Evolutionary conservation across 2,888 invertebrate species (phyloP), one percentile per base, ranked within the genome.

Genomic region (Melieria picta): DNA sequence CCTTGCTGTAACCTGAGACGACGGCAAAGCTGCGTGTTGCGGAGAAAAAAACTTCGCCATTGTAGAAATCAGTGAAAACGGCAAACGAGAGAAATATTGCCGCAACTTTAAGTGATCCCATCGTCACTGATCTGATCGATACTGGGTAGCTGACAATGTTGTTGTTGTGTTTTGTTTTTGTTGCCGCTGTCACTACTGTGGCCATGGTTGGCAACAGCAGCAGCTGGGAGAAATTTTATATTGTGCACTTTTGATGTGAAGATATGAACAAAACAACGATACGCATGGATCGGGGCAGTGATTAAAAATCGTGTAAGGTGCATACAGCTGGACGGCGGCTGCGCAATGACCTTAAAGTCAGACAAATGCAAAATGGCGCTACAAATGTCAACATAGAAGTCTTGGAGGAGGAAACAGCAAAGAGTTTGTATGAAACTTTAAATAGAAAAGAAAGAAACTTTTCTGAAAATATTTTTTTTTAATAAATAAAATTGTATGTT

Each of bases 111-210:
- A 67, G 60, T 61, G 67, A 67, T 67, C 67, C 45, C 60, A 67
- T 67, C 67, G 52, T 5, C 67, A 43, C 67, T 67, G 67, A 67
- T 67, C 67, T 60, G 67, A 60, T 67, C 67, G 67, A 67, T 67
- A 67, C 60, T 52, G 52, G 10, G 1, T 7, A 43, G 4, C 48
- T 7, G 13, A 16, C 30, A 30, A 42, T 16, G 30, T 50, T 66
- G 47, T 66, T 58, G 48, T 13, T 66, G 48, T 42, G 61, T 50
- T 42, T n/a, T 58, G 30, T 58, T 66, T 47, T 56, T 57, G 46
- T 16, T 30, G 47, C n/a, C 58, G 47, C 50, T 58, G 10, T 45
- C 43, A 30, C 16, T 7, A 10, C 10, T 56, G 13, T 30, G 56
- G 16, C 13, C 9, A 13, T 10, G n/a, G 5, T 13, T 56, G 13